These are phyloP conservation scores for Chondrilla cf. caribensis DNA, from an alignment of 37 sponge, comb jelly and placozoan species.

Conservation along the genomic window DNA sequence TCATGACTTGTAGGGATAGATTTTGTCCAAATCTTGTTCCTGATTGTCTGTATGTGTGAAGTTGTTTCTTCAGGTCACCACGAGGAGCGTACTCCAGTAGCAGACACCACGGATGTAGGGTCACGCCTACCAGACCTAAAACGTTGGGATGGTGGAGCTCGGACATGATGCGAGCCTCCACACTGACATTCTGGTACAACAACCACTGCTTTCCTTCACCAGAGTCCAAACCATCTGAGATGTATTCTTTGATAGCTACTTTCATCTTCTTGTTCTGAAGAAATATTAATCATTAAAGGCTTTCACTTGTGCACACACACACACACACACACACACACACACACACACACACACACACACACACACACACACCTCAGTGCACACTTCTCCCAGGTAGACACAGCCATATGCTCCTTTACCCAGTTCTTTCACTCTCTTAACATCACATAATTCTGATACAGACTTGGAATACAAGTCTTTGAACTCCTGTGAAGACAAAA, in stretches of 20 bases:
- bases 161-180: slow-evolving; percentile 67
- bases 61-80: slow-evolving; percentile 60
- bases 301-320: not conserved
- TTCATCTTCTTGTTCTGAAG: not conserved
- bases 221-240: not conserved
- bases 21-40: slow-evolving; percentile 30
- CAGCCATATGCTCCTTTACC: slow-evolving; percentile 80
- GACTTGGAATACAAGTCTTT: slow-evolving; percentile 25
- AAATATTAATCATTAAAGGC: not conserved
- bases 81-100: slow-evolving; percentile 70
- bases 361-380: slow-evolving; percentile 25
- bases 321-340: not conserved
- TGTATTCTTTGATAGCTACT: slow-evolving; percentile 61
- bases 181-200: slow-evolving; percentile 65
- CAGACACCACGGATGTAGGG: slow-evolving; percentile 63
- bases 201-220: slow-evolving; percentile 44
- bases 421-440: slow-evolving; percentile 34
- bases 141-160: slow-evolving; percentile 68
- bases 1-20: slow-evolving; percentile 43
- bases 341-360: not conserved
- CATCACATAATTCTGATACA: slow-evolving; percentile 11
- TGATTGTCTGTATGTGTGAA: slow-evolving; percentile 30
- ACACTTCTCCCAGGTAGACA: slow-evolving; percentile 47
- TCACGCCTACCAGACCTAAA: slow-evolving; percentile 55
- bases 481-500: slow-evolving; percentile 17